Evolutionary conservation across 2,888 invertebrate genomes (phyloP), one percentile per base, ranked within the genome.

Genomic region (Julus scanicus): DNA sequence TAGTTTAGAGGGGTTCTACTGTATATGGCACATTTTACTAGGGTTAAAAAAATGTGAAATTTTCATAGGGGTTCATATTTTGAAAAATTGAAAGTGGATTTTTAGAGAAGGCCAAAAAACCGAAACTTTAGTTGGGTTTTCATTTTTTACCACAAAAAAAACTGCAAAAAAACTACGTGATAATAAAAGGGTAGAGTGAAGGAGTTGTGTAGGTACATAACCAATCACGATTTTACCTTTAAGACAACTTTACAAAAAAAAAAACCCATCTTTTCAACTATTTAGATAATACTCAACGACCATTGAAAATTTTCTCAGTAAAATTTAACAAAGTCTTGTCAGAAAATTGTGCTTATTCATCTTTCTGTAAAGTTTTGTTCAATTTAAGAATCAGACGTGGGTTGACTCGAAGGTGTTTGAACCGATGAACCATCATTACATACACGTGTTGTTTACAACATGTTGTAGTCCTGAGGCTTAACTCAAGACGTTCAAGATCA

Each of bases 341-440:
- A 80, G 80, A 37, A 80, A 80, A 80, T 80, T 37, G 37, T 80
- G 80, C 80, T 80, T 80, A 37, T 37, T 80, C 80, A 80, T 80
- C 37, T 80, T 80, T 80, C 80, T 80, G 80, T 29, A 80, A 80
- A 29, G 13, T 80, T 37, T 71, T 20, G 29, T 80, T 80, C 37
- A 80, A 80, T 20, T 80, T 37, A 37, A 80, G 80, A 13, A 0
- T 71, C 29, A 29, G 9, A 80, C 80, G 80, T 80, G 80, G 80
- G 80, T 80, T 80, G 80, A 13, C 29, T 80, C 29, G 13, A 37
- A 80, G 80, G 80, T 80, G 80, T 80, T 80, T 80, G 80, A 80
- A 80, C 80, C 80, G 37, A 37, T 80, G 80, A 80, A 80, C 80
- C 80, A 80, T 80, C 80, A 80, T 80, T 80, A 80, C 80, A 80